Base-by-base conservation (phyloP, 2,797 vertebrate species). In the Discoglossus pictus region DNA sequence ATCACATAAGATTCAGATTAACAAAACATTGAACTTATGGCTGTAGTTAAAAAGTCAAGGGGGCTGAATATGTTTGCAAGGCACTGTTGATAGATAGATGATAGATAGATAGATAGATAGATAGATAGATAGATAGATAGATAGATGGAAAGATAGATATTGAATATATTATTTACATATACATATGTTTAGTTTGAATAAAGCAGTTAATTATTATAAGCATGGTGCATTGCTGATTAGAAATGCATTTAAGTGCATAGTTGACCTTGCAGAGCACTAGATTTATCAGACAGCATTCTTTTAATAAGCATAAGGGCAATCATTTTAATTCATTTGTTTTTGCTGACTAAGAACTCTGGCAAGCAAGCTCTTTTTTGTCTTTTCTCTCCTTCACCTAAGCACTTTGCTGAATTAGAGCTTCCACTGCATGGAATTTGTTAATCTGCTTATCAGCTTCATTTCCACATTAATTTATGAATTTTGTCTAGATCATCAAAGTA, bases 291-390 rank as follows among this genome's bases (percentile, higher is more conserved):
- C 58, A 64, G 35, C 27, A 20, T 52, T 51, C 52, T 58, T 70
- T 43, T 71, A 71, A 64, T 59, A 64, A 71, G 68, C 35, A 63
- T 42, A 58, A 64, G 60, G 61, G 53, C 53, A 64, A 64, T 71
- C 68, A 64, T 71, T 64, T 64, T 64, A 71, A 71, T 71, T 71
- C 68, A 64, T 71, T 63, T 71, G 52, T 64, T 56, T 71, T 35
- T 71, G 68, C 68, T 71, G 68, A 71, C 23, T 71, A 58, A 64
- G 68, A 43, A 11, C 25, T 64, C 38, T 71, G 68, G 68, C 68
- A 71, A 64, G 61, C 68, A 6, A 13, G 44, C 17, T 56, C 46
- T 63, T 59, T 71, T 60, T 64, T 71, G 68, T 51, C 68, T 71
- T 51, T 58, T 34, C 52, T 71, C 52, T 71, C 53, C 68, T 71